A percentile compares a stretch with the other conserved stretches of the same genome.
Evolutionary conservation across 2,888 invertebrate species (phyloP).

Genomic region (Drosophila setosimentum): DNA sequence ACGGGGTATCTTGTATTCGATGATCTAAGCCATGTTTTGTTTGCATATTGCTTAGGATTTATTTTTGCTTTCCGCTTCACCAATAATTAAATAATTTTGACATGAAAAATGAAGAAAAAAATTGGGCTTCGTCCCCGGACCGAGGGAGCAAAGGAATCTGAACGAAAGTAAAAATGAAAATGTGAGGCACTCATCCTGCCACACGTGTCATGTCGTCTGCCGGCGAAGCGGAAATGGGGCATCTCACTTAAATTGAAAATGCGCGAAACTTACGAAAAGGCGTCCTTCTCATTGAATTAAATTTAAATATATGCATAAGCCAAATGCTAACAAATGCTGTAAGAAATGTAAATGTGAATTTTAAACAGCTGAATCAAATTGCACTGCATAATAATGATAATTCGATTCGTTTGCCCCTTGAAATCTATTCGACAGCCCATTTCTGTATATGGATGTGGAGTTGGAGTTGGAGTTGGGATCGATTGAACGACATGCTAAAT

Average conservation of each 20-base stretch:
- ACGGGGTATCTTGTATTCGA: slow-evolving; percentile 7
- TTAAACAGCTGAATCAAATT: slow-evolving; percentile 50
- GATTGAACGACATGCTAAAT: slow-evolving; percentile 3
- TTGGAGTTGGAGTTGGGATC: neutral
- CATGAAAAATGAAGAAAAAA: slow-evolving; percentile 46
- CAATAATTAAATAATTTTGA: slow-evolving; percentile 70
- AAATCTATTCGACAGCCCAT: slow-evolving; percentile 13
- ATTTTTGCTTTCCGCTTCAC: slow-evolving; percentile 39
- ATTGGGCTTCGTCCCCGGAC: slow-evolving; percentile 1
- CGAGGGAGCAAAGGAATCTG: slow-evolving; percentile 2
- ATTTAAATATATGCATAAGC: slow-evolving; percentile 42
- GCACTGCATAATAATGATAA: slow-evolving; percentile 38
- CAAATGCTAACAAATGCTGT: slow-evolving; percentile 39
- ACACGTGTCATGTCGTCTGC: slow-evolving; percentile 32
- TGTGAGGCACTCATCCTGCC: slow-evolving; percentile 9
- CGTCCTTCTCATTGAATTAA: slow-evolving; percentile 40
- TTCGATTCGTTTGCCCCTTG: slow-evolving; percentile 24
- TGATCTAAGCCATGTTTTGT: neutral
- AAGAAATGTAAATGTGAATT: slow-evolving; percentile 38
- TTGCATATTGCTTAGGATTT: neutral
- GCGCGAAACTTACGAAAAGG: slow-evolving; percentile 31
- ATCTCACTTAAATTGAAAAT: slow-evolving; percentile 35
- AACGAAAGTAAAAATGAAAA: slow-evolving; percentile 19
- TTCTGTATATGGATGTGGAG: neutral
- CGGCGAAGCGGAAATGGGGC: slow-evolving; percentile 45